phyloP scores from a whole-genome alignment of 2,113 vertebrate species.

The Rafetus swinhoei region DNA sequence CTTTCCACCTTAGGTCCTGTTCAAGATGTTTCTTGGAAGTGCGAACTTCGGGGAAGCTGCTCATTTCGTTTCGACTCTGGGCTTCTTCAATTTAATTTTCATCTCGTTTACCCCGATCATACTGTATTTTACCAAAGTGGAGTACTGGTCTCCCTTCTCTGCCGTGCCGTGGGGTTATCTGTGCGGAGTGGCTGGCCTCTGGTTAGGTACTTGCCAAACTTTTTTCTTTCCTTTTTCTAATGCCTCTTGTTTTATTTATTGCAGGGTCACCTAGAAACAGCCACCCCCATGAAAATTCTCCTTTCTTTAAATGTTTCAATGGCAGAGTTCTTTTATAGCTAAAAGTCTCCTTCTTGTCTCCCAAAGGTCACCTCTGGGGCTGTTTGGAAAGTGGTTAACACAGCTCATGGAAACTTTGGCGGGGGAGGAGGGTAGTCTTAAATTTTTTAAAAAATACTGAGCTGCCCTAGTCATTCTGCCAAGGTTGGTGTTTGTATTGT shows the following conservation, averaged over 20 bases:
- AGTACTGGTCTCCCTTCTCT: conserved; percentile 95
- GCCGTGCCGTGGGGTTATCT: conserved; percentile 96
- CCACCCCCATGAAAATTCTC: rapidly evolving
- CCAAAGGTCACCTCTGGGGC: neutral
- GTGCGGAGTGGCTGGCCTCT: conserved; percentile 95
- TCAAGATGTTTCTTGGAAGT: conserved; percentile 98
- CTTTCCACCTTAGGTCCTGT: conserved; percentile 86
- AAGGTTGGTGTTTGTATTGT: neutral
- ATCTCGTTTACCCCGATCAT: conserved; percentile 95
- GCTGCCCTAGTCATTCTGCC: neutral
- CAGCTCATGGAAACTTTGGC: neutral
- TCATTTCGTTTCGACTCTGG: conserved; percentile 96
- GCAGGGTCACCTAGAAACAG: neutral
- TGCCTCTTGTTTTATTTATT: neutral
- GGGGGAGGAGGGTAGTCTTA: neutral
- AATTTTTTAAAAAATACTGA: neutral
- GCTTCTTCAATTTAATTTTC: conserved; percentile 97
- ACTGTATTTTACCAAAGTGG: conserved; percentile 95
- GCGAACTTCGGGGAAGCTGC: conserved; percentile 95
- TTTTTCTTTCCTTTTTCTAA: neutral
- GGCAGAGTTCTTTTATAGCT: neutral
- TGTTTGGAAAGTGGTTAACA: neutral
- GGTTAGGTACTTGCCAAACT: conserved; percentile 86
- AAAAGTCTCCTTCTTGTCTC: neutral
- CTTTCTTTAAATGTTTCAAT: neutral